These are phyloP conservation scores for Drosophila miranda DNA, from an alignment of 1,140 invertebrate genomes.

Conservation along the genomic window DNA sequence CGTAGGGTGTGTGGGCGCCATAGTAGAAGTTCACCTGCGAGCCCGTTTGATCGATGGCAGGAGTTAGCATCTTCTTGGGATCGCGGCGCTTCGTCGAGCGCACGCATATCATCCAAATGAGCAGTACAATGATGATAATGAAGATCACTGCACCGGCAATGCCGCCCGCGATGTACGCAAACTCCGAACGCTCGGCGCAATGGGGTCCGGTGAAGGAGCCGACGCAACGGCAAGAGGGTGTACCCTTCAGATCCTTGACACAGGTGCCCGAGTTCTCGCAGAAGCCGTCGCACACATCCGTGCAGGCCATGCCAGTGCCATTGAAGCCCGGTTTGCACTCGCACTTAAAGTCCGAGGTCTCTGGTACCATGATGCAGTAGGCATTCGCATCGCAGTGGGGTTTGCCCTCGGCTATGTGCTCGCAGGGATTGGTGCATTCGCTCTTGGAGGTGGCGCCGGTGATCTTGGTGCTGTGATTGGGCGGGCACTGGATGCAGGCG, in stretches of 20 bases:
- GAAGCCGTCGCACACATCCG: slow-evolving; percentile 92
- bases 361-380: slow-evolving; percentile 92
- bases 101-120: slow-evolving; percentile 98
- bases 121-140: slow-evolving; percentile 94
- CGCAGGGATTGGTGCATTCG: slow-evolving; percentile 96
- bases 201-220: slow-evolving; percentile 96
- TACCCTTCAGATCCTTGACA: slow-evolving; percentile 91
- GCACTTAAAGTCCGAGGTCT: slow-evolving; percentile 94
- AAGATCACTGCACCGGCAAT: slow-evolving; percentile 95
- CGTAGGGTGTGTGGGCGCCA: slow-evolving; percentile 94
- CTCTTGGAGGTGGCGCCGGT: slow-evolving; percentile 88
- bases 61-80: slow-evolving; percentile 93
- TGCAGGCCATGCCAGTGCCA: slow-evolving; percentile 91
- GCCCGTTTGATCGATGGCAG: slow-evolving; percentile 93
- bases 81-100: slow-evolving; percentile 91
- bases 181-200: slow-evolving; percentile 95
- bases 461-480: slow-evolving; percentile 95
- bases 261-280: slow-evolving; percentile 97
- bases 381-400: slow-evolving; percentile 94
- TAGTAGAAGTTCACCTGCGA: slow-evolving; percentile 98
- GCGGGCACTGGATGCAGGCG: slow-evolving; percentile 93
- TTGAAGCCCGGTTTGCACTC: slow-evolving; percentile 97
- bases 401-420: slow-evolving; percentile 87
- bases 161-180: slow-evolving; percentile 96
- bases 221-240: slow-evolving; percentile 93